These are phyloP conservation scores for Galemys pyrenaicus DNA, from an alignment of 2,113 vertebrate genomes.

Conservation along the genomic window DNA sequence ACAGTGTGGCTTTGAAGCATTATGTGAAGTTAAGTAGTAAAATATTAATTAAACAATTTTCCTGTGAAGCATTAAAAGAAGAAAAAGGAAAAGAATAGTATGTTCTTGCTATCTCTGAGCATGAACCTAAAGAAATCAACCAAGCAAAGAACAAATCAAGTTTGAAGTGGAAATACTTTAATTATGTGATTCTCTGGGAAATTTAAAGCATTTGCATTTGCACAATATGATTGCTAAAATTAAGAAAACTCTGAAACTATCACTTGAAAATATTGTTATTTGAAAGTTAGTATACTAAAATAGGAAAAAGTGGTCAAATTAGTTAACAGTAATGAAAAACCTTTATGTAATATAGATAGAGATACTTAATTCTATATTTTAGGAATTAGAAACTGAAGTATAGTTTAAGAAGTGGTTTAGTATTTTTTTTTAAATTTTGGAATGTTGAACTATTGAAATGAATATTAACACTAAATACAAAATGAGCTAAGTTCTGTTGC, in stretches of 20 bases:
- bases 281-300: not conserved
- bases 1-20: not conserved
- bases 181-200: not conserved
- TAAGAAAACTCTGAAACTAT: not conserved
- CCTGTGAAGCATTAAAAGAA: not conserved
- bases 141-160: not conserved
- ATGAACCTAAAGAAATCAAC: not conserved
- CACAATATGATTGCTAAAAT: not conserved
- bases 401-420: not conserved
- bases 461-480: not conserved
- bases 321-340: not conserved
- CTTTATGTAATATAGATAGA: not conserved
- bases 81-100: not conserved
- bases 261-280: not conserved
- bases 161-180: not conserved
- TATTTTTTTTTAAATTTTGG: not conserved
- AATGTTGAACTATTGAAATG: not conserved
- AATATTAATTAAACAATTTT: slow-evolving; percentile 20
- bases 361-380: not conserved
- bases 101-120: not conserved
- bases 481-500: not conserved
- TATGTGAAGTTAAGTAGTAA: slow-evolving; percentile 11
- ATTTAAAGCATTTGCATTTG: not conserved
- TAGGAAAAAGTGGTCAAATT: not conserved
- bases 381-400: not conserved